Percentiles rank a stretch among this genome's conserved stretches.
These are phyloP conservation scores for Paedocypris sp. DNA, from an alignment of 2,113 vertebrate genomes.

Conservation along the genomic window DNA sequence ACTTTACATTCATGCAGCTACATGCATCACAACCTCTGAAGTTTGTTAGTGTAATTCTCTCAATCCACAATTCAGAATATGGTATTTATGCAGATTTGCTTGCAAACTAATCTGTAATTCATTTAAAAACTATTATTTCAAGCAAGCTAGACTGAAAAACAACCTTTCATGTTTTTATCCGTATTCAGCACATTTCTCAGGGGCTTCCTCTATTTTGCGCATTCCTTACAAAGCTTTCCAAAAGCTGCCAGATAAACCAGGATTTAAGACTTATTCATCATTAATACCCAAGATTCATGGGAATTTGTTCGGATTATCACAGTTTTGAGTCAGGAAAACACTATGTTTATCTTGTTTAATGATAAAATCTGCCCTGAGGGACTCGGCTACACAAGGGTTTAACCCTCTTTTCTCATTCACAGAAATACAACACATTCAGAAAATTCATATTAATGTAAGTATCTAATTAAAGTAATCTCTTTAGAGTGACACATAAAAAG, in stretches of 20 bases:
- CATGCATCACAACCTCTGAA: no score
- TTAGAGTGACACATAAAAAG: no score
- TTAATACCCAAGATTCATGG: conserved; percentile 45
- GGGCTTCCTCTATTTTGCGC: neutral
- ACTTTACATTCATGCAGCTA: no score
- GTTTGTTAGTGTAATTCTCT: no score
- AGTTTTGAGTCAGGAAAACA: conserved; percentile 40
- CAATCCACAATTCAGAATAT: no score
- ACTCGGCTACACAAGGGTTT: conserved; percentile 45
- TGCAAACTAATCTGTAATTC: no score
- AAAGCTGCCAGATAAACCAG: conserved; percentile 16
- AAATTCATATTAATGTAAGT: conserved; percentile 7
- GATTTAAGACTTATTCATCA: conserved; percentile 38
- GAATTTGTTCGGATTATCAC: conserved; percentile 49
- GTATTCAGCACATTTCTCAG: conserved; percentile 2
- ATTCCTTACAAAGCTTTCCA: neutral
- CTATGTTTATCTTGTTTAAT: conserved; percentile 40
- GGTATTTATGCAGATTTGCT: neutral
- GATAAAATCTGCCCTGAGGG: conserved; percentile 48
- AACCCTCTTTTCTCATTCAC: conserved; percentile 22
- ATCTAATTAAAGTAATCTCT: conserved; percentile 10
- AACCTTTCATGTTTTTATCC: neutral
- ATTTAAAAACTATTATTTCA: conserved; percentile 4
- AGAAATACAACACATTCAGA: neutral
- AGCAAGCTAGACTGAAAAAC: neutral